Conservation (phyloP, 2,888 invertebrate species). For the Podotricha telesiphe region DNA sequence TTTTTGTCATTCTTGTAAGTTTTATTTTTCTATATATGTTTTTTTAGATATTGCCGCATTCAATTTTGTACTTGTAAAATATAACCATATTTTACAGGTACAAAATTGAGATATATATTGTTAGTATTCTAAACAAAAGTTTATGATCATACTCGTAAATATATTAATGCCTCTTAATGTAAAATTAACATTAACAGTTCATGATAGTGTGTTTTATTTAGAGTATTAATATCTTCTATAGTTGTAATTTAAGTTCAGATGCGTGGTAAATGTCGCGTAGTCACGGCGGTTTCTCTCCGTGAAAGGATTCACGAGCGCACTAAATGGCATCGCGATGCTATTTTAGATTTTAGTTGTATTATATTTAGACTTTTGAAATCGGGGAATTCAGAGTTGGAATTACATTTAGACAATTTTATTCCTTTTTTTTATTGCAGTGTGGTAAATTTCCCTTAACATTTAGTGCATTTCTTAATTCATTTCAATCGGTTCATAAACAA, state of each 20-base stretch:
- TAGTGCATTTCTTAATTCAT: no score
- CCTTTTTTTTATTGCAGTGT: no score
- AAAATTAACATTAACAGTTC: not conserved
- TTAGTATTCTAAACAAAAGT: no score
- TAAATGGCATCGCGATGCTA: constrained; percentile 73
- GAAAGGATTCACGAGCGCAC: constrained; percentile 65
- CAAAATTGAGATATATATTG: no score
- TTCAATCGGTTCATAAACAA: no score
- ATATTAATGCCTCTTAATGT: not conserved
- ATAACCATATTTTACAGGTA: no score
- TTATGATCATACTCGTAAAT: not conserved
- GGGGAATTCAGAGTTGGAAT: not conserved
- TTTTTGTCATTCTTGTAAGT: not conserved
- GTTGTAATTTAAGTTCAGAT: constrained; percentile 16
- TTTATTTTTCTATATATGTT: no score
- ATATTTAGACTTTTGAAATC: not conserved
- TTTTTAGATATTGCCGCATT: no score
- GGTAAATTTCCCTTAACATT: no score
- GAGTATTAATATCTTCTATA: not conserved
- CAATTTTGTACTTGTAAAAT: no score
- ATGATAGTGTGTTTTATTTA: not conserved
- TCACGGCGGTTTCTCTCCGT: constrained; percentile 48
- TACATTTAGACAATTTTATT: not conserved
- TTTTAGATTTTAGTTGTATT: constrained; percentile 58
- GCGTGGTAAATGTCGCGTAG: constrained; percentile 68